These are phyloP conservation scores for Cyanoderma ruficeps DNA, from an alignment of 2,113 vertebrate species.

Conservation along the genomic window DNA sequence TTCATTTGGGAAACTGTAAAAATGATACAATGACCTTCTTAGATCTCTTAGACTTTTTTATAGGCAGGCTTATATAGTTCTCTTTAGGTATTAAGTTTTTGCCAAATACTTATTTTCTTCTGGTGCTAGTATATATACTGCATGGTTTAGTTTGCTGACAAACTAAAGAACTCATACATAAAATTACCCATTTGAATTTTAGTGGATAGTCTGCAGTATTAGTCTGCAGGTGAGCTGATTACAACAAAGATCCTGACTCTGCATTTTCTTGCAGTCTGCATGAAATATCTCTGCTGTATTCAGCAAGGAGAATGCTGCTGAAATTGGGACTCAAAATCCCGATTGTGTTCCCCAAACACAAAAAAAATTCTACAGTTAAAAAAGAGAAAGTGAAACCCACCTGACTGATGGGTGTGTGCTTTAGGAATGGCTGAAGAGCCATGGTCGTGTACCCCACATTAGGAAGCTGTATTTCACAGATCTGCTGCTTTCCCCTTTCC, in stretches of 20 bases:
- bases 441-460: background rate
- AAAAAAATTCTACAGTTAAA: background rate
- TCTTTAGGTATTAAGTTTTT: background rate
- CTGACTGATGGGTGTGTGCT: background rate
- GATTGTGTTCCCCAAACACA: background rate
- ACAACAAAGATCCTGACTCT: background rate
- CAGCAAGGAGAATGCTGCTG: background rate
- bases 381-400: background rate
- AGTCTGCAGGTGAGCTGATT: background rate
- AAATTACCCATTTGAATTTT: background rate
- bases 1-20: background rate
- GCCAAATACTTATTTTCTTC: background rate
- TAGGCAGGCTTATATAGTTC: background rate
- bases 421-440: background rate
- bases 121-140: background rate
- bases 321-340: background rate
- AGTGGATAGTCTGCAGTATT: background rate
- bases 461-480: background rate
- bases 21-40: background rate
- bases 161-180: background rate
- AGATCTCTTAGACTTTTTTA: background rate
- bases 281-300: background rate
- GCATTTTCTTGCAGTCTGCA: background rate
- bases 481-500: background rate
- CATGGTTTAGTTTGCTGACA: background rate